Evolutionary conservation across 2,113 vertebrate genomes (phyloP).

Genomic region (Leptobrachium ailaonicum): DNA sequence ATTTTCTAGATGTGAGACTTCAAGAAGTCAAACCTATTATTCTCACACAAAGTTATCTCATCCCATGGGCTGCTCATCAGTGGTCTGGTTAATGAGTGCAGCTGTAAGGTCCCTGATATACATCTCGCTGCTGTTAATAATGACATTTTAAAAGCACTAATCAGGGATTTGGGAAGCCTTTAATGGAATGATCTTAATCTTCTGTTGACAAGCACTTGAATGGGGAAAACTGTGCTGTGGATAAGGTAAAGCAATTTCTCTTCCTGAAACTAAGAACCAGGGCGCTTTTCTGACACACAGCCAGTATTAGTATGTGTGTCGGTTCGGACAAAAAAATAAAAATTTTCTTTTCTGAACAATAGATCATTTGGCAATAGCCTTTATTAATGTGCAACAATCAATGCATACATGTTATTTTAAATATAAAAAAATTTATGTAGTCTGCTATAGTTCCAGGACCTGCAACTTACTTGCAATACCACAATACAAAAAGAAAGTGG

Average conservation of each 20-base stretch:
- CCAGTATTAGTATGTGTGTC: no score
- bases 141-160: conserved; percentile 25
- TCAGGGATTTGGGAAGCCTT: conserved; percentile 31
- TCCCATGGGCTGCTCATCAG: not conserved
- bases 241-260: not conserved
- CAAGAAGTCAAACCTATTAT: conserved; percentile 10
- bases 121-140: conserved; percentile 9
- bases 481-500: no score
- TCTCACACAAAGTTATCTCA: not conserved
- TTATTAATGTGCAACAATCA: no score
- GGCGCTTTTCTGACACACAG: not conserved
- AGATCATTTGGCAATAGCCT: no score
- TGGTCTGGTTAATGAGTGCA: conserved; percentile 23
- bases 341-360: no score
- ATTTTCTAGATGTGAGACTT: conserved; percentile 2
- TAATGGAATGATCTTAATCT: conserved; percentile 37
- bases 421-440: no score
- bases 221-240: not conserved
- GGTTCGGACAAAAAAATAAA: no score
- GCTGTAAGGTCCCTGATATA: conserved; percentile 10
- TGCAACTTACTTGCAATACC: no score
- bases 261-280: not conserved
- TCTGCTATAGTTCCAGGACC: no score
- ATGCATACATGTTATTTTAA: no score
- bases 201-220: conserved; percentile 10